Base-by-base conservation (phyloP, 2,888 invertebrate species). In the Trachelus stipa region DNA sequence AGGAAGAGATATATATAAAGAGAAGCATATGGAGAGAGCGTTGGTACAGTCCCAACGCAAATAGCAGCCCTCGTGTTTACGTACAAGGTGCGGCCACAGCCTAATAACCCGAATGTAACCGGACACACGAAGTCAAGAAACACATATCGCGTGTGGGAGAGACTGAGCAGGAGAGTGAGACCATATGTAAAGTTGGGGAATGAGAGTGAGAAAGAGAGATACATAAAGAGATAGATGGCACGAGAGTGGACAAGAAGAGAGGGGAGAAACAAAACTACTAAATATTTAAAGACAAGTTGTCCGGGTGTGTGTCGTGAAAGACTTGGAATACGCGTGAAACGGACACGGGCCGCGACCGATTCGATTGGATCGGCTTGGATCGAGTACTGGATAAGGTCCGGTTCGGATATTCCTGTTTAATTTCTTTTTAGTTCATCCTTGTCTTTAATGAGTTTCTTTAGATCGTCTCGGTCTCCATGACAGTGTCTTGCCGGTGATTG, bases 41-140 rank as follows among this genome's bases (percentile, higher is more conserved):
- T 23, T 56, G 56, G 56, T 56, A 56, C 56, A 56, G 56, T 56
- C 56, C 56, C 56, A 56, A 6, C 23, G 23, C 77, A 56, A 56
- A 56, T 56, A 56, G 56, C 23, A 56, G 56, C 23, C 56, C 56
- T 56, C 56, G 79, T 79, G 83, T 82, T 80, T 78, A 78, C 81
- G 75, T 79, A 79, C 81, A 85, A 87, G 86, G 85, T 84, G 85
- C 85, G 84, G 84, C 83, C 82, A 82, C 84, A 86, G 86, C 86
- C 86, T 84, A 86, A 86, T 86, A 86, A 87, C 86, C 86, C 86
- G 86, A 86, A 87, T 86, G 84, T 84, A 87, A 87, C 87, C 87
- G 86, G 87, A 86, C 85, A 82, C 84, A 83, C 82, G 80, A 79
- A 77, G 73, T 3, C 74, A 68, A 35, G 74, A 15, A 33, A 74